Percentiles rank a stretch among this genome's conserved stretches.
These are phyloP conservation scores for Solen grandis DNA, from an alignment of 1,140 invertebrate genomes.

Conservation along the genomic window DNA sequence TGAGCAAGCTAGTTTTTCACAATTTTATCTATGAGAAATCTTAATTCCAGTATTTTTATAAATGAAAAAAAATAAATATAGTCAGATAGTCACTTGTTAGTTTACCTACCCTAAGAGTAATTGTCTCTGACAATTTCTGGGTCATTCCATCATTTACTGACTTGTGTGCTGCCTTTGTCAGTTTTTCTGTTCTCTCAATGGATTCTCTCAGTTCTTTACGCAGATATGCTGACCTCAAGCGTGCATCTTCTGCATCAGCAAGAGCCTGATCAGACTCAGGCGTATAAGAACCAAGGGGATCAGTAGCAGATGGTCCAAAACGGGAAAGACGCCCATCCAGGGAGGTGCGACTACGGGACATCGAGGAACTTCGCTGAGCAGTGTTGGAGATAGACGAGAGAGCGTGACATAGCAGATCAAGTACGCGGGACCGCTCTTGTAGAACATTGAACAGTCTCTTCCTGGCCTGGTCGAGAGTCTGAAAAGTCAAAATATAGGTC, in stretches of 20 bases:
- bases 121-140: conserved; percentile 78
- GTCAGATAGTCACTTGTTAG: background rate
- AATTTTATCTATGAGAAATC: background rate
- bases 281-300: conserved; percentile 78
- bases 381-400: conserved; percentile 66
- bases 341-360: conserved; percentile 55
- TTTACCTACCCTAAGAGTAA: conserved; percentile 75
- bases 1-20: background rate
- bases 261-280: conserved; percentile 77
- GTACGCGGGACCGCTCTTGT: conserved; percentile 77
- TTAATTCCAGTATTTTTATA: background rate
- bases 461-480: conserved; percentile 75
- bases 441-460: conserved; percentile 72
- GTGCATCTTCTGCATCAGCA: conserved; percentile 72
- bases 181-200: conserved; percentile 73
- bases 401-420: conserved; percentile 78
- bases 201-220: conserved; percentile 70
- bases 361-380: conserved; percentile 31
- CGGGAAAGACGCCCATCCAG: conserved; percentile 64
- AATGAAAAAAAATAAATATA: background rate
- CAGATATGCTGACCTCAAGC: conserved; percentile 70
- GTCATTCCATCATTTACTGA: conserved; percentile 79
- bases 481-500: background rate
- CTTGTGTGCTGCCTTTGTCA: conserved; percentile 77
- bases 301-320: conserved; percentile 60